These are phyloP conservation scores for Psophia crepitans DNA, from an alignment of 2,113 vertebrate species.

Conservation along the genomic window DNA sequence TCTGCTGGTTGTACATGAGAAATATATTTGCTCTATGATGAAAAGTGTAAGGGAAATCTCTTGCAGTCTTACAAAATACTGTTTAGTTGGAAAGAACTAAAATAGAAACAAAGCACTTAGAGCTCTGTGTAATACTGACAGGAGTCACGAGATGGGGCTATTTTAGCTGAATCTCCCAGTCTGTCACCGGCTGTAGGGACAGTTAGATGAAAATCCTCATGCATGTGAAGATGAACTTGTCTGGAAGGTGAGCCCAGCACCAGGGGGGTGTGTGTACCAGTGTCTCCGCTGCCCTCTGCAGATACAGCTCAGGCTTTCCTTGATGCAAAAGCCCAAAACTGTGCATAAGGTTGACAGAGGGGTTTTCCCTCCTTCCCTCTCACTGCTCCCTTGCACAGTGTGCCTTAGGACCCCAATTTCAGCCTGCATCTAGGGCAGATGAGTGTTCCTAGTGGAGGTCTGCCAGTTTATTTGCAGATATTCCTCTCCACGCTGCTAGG, in stretches of 20 bases:
- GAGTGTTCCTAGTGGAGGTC: background rate
- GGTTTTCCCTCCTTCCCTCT: background rate
- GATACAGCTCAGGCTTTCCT: background rate
- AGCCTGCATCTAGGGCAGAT: background rate
- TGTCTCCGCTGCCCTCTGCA: accelerated
- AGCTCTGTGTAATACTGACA: accelerated
- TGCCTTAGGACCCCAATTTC: background rate
- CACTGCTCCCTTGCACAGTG: accelerated
- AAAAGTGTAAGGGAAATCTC: background rate
- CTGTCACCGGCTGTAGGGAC: background rate
- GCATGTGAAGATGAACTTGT: accelerated
- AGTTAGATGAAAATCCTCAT: accelerated
- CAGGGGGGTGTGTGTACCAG: accelerated
- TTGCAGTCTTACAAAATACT: accelerated
- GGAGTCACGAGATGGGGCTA: background rate
- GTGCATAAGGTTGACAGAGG: accelerated
- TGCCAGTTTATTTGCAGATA: background rate
- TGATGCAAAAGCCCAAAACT: accelerated
- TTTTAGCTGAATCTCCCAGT: background rate
- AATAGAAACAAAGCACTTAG: accelerated
- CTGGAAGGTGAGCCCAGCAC: background rate
- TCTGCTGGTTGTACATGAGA: background rate
- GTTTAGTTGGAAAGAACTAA: background rate
- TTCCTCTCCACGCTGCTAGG: background rate
- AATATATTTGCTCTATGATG: background rate